Evolutionary conservation across 2,888 invertebrate genomes (phyloP), one percentile per base, ranked within the genome.

Genomic region (Ethmia dodecea): DNA sequence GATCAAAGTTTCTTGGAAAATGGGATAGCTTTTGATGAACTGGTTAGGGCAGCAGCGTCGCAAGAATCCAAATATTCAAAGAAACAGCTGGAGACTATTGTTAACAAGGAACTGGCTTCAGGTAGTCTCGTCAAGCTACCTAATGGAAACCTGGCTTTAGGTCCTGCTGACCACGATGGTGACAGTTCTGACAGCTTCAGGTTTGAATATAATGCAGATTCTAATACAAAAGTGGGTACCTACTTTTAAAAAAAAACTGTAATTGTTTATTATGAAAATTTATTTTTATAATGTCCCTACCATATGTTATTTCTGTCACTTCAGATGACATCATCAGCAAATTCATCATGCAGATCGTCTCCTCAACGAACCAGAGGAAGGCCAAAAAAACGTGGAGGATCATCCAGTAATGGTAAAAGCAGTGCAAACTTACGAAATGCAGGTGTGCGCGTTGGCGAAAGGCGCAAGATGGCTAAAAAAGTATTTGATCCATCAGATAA

Each of bases 401-500:
- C 67, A 11, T 62, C 62, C 13, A 65, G 58, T 46, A 70, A 60
- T 38, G 62, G 67, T 13, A 56, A 60, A 10, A 68, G 64, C 32
- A 57, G 57, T 30, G 71, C 52, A 37, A 54, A 60, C 3, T 71
- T 64, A 15, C 55, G 77, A 31, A 78, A 67, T 55, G 68, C 79
- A 3, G 80, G 63, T 10, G 80, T 89, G 5, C 76, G 90, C 20
- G 89, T 89, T 12, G 89, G 89, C 5, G 89, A 89, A 51, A 70
- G 90, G 43, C 74, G 89, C 34, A 90, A 92, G 90, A 91, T 93
- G 86, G 94, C 94, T 0, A 94, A 93, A 61, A 93, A 93, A 64
- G 94, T 95, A 0, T 95, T 94, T 62, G 94, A 95, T 73, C 95
- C 95, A 2, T 94, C 94, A 0, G 94, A 94, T 55, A 92, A 92